phyloP scores from a whole-genome alignment of 2,888 invertebrate genomes.

The Papilio protenor region DNA sequence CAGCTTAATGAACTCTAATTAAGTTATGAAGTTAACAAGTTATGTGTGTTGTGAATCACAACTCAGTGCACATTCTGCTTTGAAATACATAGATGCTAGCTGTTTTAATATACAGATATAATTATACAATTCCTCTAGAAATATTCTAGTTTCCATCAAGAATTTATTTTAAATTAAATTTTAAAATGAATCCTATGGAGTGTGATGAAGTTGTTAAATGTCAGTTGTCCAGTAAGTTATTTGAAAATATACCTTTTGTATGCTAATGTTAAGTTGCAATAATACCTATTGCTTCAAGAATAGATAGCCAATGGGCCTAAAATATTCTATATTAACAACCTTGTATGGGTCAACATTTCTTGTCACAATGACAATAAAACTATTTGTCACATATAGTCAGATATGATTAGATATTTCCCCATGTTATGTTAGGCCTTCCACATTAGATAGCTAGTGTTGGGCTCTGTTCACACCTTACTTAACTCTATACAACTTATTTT shows the following conservation, averaged over 20 bases:
- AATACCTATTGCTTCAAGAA: not conserved
- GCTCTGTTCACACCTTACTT: not conserved
- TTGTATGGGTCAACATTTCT: not conserved
- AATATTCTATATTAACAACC: not conserved
- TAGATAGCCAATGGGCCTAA: not conserved
- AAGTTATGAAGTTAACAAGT: constrained; percentile 48
- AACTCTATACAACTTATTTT: not conserved
- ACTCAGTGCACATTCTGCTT: constrained; percentile 38
- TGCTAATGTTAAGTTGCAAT: not conserved
- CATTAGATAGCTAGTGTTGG: not conserved
- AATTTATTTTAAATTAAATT: not conserved
- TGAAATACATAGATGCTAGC: not conserved
- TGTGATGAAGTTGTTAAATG: constrained; percentile 22
- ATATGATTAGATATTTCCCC: not conserved
- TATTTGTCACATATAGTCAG: not conserved
- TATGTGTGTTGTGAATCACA: constrained; percentile 48
- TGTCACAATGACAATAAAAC: not conserved
- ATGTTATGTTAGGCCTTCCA: not conserved
- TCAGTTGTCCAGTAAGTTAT: constrained; percentile 10
- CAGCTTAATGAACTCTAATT: constrained; percentile 60
- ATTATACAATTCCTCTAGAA: not conserved
- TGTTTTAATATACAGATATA: not conserved
- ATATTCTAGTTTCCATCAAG: not conserved
- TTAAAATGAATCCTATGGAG: constrained; percentile 36
- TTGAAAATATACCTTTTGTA: not conserved